Conservation (phyloP, 2,797 vertebrate species). For the Dendrocincla fuliginosa region DNA sequence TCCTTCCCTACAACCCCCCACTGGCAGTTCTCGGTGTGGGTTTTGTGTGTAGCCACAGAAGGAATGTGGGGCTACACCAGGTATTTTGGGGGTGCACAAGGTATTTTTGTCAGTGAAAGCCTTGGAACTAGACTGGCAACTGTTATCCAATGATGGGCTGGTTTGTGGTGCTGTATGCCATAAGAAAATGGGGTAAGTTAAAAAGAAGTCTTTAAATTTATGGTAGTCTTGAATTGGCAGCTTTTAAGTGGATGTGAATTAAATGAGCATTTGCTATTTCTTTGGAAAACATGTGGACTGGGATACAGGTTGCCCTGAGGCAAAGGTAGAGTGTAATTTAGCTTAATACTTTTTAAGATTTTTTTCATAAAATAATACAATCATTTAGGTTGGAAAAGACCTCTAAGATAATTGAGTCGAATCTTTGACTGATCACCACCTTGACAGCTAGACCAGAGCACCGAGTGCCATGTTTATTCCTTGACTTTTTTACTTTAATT, state of each 20-base stretch:
- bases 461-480: not conserved
- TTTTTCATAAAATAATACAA: not conserved
- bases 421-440: not conserved
- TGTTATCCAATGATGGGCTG: not conserved
- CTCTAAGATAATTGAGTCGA: not conserved
- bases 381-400: not conserved
- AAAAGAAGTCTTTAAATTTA: not conserved
- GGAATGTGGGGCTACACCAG: not conserved
- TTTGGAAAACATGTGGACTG: not conserved
- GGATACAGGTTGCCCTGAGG: not conserved
- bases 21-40: fast-evolving
- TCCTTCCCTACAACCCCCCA: fast-evolving
- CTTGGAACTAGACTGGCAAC: not conserved
- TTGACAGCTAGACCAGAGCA: not conserved
- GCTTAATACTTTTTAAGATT: not conserved
- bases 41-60: not conserved
- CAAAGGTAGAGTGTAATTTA: not conserved
- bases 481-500: not conserved
- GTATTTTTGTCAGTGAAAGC: not conserved
- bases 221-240: not conserved
- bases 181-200: not conserved
- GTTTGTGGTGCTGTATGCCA: not conserved
- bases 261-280: fast-evolving
- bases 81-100: not conserved
- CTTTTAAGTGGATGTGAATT: not conserved